These are phyloP conservation scores for Grus americana DNA, from an alignment of 2,113 vertebrate genomes.

Conservation along the genomic window DNA sequence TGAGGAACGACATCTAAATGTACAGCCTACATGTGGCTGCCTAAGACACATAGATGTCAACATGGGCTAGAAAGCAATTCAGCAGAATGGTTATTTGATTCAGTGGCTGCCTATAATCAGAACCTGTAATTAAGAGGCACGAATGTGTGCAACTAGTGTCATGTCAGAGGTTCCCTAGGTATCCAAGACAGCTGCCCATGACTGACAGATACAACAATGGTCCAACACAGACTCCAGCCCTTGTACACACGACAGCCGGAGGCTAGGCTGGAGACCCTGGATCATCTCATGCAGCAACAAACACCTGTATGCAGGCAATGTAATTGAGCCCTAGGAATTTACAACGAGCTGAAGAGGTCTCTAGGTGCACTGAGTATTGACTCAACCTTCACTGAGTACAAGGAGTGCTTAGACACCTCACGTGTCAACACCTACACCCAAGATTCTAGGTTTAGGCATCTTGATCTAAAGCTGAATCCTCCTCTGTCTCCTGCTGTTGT, in stretches of 20 bases:
- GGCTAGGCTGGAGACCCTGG: background rate
- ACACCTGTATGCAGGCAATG: background rate
- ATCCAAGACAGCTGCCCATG: background rate
- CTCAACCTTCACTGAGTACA: background rate
- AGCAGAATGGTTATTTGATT: background rate
- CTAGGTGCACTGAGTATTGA: background rate
- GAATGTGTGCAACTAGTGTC: background rate
- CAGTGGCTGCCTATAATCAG: background rate
- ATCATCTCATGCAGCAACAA: background rate
- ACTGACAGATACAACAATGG: background rate
- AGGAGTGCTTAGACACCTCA: background rate
- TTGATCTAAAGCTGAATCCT: background rate
- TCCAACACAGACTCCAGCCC: background rate
- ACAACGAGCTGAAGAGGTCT: background rate
- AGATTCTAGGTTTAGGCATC: background rate
- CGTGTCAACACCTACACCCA: background rate
- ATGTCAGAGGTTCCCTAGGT: background rate
- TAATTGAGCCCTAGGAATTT: background rate
- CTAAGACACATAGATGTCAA: accelerated
- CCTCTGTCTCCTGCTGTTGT: background rate
- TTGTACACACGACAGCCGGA: background rate
- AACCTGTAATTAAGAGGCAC: background rate
- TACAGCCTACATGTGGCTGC: background rate
- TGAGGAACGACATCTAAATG: background rate
- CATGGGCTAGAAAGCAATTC: background rate